These are phyloP conservation scores for Lutraria lutraria DNA, from an alignment of 2,888 invertebrate genomes.

Conservation along the genomic window DNA sequence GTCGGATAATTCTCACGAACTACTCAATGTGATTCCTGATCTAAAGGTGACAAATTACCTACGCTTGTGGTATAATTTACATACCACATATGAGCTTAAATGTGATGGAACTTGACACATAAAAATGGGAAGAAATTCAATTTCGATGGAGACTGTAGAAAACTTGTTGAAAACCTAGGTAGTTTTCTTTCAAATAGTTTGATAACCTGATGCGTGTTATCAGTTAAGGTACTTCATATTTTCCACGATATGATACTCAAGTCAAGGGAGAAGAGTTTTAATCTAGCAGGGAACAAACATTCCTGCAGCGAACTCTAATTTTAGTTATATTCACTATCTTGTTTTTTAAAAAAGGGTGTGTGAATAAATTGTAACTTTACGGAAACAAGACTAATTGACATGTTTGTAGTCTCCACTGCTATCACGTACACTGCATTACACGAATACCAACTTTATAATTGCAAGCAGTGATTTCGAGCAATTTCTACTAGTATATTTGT, in stretches of 20 bases:
- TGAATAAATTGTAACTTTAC: not conserved
- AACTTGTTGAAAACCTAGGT: not conserved
- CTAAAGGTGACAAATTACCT: not conserved
- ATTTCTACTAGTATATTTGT: no score
- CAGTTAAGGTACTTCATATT: not conserved
- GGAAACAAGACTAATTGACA: not conserved
- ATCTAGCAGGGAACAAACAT: not conserved
- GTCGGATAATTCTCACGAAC: not conserved
- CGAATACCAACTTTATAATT: no score
- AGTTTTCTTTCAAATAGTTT: not conserved
- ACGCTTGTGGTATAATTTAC: conserved; percentile 6
- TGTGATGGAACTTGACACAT: conserved; percentile 9
- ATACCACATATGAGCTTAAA: not conserved
- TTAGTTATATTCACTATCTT: conserved; percentile 15
- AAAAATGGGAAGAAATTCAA: not conserved
- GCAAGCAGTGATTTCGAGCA: no score
- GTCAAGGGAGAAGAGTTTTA: not conserved
- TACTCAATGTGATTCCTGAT: not conserved
- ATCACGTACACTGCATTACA: not conserved
- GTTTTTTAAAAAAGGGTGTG: not conserved
- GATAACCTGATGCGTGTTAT: conserved; percentile 15
- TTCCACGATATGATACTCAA: conserved; percentile 11
- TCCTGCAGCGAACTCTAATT: not conserved
- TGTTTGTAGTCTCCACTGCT: not conserved
- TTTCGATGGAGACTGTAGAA: not conserved